These are phyloP conservation scores for Lagothrix lagotricha DNA, from an alignment of 2,797 vertebrate genomes.

Conservation along the genomic window DNA sequence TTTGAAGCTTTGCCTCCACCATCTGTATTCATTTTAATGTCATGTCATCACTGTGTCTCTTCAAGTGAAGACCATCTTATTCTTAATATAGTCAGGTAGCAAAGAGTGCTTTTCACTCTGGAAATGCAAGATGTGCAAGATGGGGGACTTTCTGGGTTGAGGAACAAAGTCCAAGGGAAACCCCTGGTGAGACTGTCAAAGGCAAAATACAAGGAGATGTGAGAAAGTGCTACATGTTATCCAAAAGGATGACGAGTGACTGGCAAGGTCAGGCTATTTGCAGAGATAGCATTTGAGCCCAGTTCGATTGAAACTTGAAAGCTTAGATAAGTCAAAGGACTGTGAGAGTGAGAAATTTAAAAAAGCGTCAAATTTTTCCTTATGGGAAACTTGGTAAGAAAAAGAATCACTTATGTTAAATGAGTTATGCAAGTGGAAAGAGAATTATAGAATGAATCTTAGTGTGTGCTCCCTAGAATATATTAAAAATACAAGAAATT, in stretches of 20 bases:
- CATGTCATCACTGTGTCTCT: constrained; percentile 43
- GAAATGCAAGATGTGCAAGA: constrained; percentile 39
- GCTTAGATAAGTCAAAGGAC: constrained; percentile 71
- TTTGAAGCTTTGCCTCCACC: constrained; percentile 35
- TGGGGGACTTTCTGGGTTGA: constrained; percentile 23
- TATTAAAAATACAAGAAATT: neutral
- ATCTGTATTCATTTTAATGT: constrained; percentile 66
- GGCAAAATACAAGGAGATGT: constrained; percentile 23
- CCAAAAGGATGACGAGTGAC: constrained; percentile 62
- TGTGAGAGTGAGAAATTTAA: neutral
- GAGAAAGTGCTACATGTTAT: constrained; percentile 36
- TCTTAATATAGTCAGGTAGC: constrained; percentile 64
- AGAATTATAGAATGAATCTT: neutral
- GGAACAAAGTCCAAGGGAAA: constrained; percentile 51
- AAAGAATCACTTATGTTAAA: neutral
- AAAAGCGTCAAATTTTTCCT: constrained; percentile 48
- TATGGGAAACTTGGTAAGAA: constrained; percentile 49
- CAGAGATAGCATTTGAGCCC: constrained; percentile 75
- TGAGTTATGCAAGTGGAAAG: neutral
- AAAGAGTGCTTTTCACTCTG: constrained; percentile 32
- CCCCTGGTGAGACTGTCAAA: constrained; percentile 65
- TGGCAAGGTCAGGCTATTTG: constrained; percentile 77
- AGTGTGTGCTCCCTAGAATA: neutral
- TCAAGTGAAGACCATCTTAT: constrained; percentile 52
- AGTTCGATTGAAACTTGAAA: constrained; percentile 74